Base-by-base conservation (phyloP, 2,888 invertebrate species). In the Limnephilus marmoratus region DNA sequence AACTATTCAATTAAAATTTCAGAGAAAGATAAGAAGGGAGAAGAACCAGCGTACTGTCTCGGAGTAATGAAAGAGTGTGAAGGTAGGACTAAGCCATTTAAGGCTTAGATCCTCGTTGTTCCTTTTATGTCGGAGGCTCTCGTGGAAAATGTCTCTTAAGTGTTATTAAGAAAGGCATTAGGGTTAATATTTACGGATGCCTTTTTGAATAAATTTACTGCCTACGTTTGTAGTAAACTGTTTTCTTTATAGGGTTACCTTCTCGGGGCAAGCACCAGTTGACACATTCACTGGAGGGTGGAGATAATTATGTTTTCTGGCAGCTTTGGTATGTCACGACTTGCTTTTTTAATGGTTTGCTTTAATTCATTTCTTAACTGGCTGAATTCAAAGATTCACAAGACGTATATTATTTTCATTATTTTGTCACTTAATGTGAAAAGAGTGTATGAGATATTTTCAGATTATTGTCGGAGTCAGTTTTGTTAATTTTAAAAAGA, bases 131-230 rank as follows among this genome's bases (percentile, higher is more conserved):
- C 24, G 45, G 45, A 90, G 41, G 81, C 31, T 41, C 90, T 81
- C 81, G 24, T 90, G 81, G 81, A 90, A 81, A 90, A 81, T 41
- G 81, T 90, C 81, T 81, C 90, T 90, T 90, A 81, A 90, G 81
- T 81, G 81, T 81, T 81, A 81, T 90, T 90, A 90, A 90, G 90
- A 81, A 90, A 81, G 81, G 90, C 81, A 90, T 90, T 90, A 37
- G 81, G 49, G 81, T 90, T 90, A 81, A 90, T 90, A 90, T 90
- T 90, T 90, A 90, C 82, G 90, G 81, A 81, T 81, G 82, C 90
- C 81, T 90, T 90, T 90, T 81, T 81, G 90, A 90, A 90, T 90
- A 90, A 90, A 90, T 90, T 90, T 90, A 81, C 31, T 80, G 68
- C 34, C 68, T 88, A 68, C 88, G 29, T 68, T 80, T 88, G 68